Percentiles rank a stretch among this genome's conserved stretches.
These are phyloP conservation scores for Nesidiocoris tenuis DNA, from an alignment of 2,888 invertebrate genomes.

Conservation along the genomic window DNA sequence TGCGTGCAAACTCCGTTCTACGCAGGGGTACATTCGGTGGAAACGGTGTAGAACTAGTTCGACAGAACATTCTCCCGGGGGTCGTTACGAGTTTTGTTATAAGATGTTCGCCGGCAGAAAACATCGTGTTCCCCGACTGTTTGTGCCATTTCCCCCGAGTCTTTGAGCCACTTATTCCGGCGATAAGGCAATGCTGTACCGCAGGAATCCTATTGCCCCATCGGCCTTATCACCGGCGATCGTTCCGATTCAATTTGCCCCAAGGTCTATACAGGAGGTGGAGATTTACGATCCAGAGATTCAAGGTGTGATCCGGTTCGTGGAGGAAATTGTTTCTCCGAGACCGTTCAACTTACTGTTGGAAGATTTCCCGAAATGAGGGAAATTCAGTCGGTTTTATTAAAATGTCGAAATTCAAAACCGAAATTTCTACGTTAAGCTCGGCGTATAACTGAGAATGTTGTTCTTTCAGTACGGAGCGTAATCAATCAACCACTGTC, in stretches of 20 bases:
- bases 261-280: neutral
- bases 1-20: neutral
- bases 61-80: neutral
- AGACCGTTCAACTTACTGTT: too few species aligned
- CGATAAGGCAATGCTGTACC: neutral
- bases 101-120: neutral
- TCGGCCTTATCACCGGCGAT: neutral
- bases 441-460: too few species aligned
- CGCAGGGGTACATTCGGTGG: neutral
- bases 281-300: neutral
- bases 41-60: neutral
- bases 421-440: too few species aligned
- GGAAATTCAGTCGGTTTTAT: too few species aligned
- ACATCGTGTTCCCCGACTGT: neutral
- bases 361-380: too few species aligned
- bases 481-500: neutral
- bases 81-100: neutral
- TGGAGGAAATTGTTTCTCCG: neutral
- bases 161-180: neutral
- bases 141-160: neutral
- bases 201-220: neutral
- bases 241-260: neutral
- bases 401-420: too few species aligned
- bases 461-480: neutral
- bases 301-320: neutral